Conservation (phyloP, 2,888 invertebrate species). For the Ashinkailepas kermadecensis region DNA sequence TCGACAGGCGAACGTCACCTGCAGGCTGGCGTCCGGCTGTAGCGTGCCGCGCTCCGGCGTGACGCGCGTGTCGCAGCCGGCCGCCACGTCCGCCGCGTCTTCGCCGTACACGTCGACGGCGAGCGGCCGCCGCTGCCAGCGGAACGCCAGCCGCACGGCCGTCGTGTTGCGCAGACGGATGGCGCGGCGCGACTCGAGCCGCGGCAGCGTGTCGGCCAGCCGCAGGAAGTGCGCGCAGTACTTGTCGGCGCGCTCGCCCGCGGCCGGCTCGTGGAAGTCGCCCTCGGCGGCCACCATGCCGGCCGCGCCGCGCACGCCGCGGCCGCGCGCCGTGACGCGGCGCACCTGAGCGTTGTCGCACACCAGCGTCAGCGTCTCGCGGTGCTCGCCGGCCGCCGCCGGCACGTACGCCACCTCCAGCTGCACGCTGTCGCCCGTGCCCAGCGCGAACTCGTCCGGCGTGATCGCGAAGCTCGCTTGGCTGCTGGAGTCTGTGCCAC, state of each 20-base stretch:
- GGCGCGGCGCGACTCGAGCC: neutral
- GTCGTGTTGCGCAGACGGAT: neutral
- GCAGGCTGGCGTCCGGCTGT: slow-evolving; percentile 48
- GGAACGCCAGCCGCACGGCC: neutral
- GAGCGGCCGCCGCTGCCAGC: neutral
- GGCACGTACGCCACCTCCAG: slow-evolving; percentile 8
- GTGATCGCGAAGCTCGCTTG: neutral
- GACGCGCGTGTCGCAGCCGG: neutral
- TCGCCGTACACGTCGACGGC: neutral
- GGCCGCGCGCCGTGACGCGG: neutral
- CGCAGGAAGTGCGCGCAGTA: slow-evolving; percentile 1
- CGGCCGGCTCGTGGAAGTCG: neutral
- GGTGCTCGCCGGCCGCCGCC: neutral
- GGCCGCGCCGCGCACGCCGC: neutral
- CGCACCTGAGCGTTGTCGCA: slow-evolving; percentile 1
- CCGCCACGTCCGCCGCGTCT: neutral
- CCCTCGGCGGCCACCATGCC: neutral
- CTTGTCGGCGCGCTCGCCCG: neutral
- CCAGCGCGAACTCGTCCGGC: neutral
- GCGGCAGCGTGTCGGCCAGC: slow-evolving; percentile 3
- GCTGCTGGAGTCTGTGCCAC: too few species aligned
- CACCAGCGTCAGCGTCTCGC: slow-evolving; percentile 2
- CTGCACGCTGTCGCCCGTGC: neutral
- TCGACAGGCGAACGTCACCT: slow-evolving; percentile 47
- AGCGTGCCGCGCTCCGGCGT: slow-evolving; percentile 32